A percentile compares a stretch with the other conserved stretches of the same genome.
These are phyloP conservation scores for Pteromalus puparum DNA, from an alignment of 1,140 invertebrate species.

Conservation along the genomic window DNA sequence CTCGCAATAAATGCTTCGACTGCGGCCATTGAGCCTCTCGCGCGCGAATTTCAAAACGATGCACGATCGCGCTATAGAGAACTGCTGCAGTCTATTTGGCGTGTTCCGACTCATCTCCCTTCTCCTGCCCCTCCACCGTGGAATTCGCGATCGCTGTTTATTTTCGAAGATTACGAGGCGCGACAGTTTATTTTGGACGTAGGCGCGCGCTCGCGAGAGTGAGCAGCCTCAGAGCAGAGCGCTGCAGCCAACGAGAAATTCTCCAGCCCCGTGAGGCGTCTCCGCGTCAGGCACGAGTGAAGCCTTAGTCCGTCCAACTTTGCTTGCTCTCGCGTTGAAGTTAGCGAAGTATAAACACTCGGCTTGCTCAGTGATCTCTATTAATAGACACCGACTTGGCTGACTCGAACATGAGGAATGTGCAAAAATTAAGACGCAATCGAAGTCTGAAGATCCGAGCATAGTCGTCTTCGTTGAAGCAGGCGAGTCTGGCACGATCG, in stretches of 20 bases:
- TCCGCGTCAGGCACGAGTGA: background rate
- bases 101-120: slow-evolving; percentile 16
- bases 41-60: slow-evolving; percentile 37
- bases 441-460: background rate
- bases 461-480: background rate
- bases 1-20: slow-evolving; percentile 52
- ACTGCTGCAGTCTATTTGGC: background rate
- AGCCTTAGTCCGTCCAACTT: background rate
- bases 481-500: no score
- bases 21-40: background rate
- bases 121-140: background rate
- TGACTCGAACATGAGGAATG: background rate
- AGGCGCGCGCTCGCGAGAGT: background rate
- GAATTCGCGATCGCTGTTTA: slow-evolving; percentile 64
- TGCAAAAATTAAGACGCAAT: background rate
- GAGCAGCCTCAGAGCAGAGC: no score
- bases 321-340: background rate
- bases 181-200: slow-evolving; percentile 66
- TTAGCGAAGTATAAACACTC: slow-evolving; percentile 8
- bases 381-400: background rate
- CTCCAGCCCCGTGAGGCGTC: background rate
- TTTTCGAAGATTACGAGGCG: slow-evolving; percentile 65
- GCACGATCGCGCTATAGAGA: slow-evolving; percentile 9
- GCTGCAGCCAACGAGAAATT: slow-evolving; percentile 62
- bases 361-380: background rate